phyloP scores from a whole-genome alignment of 2,113 vertebrate species.

The Cyanoramphus novaezelandiae region DNA sequence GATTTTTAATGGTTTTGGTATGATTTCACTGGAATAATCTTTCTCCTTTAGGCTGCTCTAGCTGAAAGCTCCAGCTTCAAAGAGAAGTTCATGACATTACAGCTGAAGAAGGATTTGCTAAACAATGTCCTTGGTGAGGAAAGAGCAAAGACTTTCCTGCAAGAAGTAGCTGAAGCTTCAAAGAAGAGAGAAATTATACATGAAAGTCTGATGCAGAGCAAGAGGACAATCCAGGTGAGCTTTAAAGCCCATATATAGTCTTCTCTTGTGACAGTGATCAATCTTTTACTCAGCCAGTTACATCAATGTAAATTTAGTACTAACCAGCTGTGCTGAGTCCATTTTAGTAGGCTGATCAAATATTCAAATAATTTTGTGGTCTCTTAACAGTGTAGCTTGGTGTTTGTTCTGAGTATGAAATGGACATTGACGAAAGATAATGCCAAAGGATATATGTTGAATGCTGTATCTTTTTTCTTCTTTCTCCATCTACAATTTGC shows the following conservation, averaged over 20 bases:
- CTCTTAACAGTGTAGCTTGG: background rate
- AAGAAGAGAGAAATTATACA: conserved; percentile 84
- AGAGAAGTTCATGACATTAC: conserved; percentile 78
- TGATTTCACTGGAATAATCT: conserved; percentile 2
- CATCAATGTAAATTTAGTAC: background rate
- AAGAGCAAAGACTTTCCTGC: conserved; percentile 70
- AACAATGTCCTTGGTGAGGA: conserved; percentile 82
- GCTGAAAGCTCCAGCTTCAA: conserved; percentile 82
- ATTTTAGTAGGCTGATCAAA: background rate
- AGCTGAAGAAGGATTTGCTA: conserved; percentile 81
- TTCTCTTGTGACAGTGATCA: background rate
- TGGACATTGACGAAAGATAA: background rate
- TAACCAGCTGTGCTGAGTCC: background rate
- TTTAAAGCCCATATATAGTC: background rate
- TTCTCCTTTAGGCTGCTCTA: conserved; percentile 71
- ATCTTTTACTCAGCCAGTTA: background rate
- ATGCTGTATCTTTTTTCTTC: background rate
- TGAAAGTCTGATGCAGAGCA: conserved; percentile 82
- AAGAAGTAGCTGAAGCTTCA: conserved; percentile 70
- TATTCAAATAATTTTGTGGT: background rate
- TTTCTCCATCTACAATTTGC: conserved; percentile 75
- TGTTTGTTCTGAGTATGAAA: background rate
- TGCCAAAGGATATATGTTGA: background rate
- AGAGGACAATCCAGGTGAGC: conserved; percentile 82
- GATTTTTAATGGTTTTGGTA: background rate